Conservation (phyloP, 2,888 invertebrate genomes). For the Drosophila pullipes region DNA sequence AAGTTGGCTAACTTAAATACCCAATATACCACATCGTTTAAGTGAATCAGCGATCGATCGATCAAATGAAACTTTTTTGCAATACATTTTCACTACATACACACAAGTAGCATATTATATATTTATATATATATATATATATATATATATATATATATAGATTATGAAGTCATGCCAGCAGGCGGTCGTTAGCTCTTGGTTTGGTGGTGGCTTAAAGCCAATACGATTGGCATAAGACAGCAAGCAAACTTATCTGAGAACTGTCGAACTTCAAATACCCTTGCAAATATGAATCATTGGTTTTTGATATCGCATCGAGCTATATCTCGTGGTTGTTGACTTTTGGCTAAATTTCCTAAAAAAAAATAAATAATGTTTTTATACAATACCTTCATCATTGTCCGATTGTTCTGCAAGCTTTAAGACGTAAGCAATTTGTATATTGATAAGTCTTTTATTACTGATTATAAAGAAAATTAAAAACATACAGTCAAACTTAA, state of each 20-base stretch:
- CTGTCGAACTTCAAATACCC: not conserved
- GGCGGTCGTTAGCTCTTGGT: slow-evolving; percentile 66
- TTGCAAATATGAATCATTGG: not conserved
- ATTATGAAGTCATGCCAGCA: slow-evolving; percentile 57
- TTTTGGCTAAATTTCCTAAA: not conserved
- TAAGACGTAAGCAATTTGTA: not conserved
- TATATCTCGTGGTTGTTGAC: not conserved
- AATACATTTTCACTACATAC: slow-evolving; percentile 2
- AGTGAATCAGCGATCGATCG: slow-evolving; percentile 10
- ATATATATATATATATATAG: slow-evolving; percentile 7
- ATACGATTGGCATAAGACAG: slow-evolving; percentile 4
- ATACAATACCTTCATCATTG: not conserved
- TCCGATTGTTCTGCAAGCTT: not conserved
- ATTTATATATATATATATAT: slow-evolving; percentile 12
- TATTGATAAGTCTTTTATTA: not conserved
- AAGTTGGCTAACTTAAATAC: not conserved
- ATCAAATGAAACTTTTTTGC: slow-evolving; percentile 14
- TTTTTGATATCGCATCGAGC: not conserved
- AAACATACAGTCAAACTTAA: not conserved
- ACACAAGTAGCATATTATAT: not conserved
- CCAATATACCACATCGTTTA: slow-evolving; percentile 3
- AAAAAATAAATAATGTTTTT: not conserved
- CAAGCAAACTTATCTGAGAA: not conserved
- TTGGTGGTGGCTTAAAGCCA: slow-evolving; percentile 38
- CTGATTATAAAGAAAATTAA: not conserved